Conservation (phyloP, 2,113 vertebrate genomes). For the Promerops cafer region DNA sequence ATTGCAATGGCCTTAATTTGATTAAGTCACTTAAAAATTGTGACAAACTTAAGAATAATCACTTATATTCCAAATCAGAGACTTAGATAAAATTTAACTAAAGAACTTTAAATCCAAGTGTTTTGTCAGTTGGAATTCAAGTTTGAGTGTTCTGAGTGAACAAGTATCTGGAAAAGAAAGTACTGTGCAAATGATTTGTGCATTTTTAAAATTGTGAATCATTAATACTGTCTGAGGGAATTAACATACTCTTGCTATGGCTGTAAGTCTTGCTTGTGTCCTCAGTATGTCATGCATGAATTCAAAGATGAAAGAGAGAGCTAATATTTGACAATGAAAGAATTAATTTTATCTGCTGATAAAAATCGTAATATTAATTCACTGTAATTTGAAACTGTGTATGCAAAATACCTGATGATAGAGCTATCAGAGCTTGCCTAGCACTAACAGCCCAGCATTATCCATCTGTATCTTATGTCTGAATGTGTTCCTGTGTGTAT, state of each 20-base stretch:
- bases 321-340: conserved; percentile 47
- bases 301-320: conserved; percentile 22
- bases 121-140: background rate
- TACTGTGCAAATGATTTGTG: background rate
- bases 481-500: background rate
- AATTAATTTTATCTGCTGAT: conserved; percentile 59
- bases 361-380: conserved; percentile 9
- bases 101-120: background rate
- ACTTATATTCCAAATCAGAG: background rate
- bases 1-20: background rate
- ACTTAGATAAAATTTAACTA: background rate
- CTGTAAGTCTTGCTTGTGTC: conserved; percentile 6
- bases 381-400: conserved; percentile 51
- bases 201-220: conserved; percentile 3
- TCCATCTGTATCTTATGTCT: background rate
- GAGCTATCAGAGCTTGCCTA: conserved; percentile 54
- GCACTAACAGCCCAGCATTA: background rate
- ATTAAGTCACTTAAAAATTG: conserved; percentile 15
- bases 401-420: background rate
- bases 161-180: background rate
- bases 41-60: background rate
- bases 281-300: background rate
- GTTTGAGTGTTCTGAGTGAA: background rate
- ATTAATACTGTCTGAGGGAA: conserved; percentile 22
- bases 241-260: background rate